Conservation (phyloP, 2,113 vertebrate species). For the Drymodes brunneopygia region DNA sequence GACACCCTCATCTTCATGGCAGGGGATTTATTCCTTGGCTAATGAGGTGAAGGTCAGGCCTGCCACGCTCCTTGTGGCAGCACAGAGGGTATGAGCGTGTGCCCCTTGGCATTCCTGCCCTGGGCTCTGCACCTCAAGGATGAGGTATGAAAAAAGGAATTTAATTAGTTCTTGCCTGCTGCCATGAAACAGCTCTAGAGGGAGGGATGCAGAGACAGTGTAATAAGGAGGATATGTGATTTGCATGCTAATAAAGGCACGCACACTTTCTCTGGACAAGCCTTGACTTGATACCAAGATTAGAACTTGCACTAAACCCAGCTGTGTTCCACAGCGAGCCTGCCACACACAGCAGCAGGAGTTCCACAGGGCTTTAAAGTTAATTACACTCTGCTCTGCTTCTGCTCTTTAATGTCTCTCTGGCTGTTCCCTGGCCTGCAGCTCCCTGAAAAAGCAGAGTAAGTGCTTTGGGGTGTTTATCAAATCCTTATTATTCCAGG, state of each 20-base stretch:
- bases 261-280: slow-evolving; percentile 16
- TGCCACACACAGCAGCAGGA: background rate
- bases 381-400: background rate
- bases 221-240: slow-evolving; percentile 29
- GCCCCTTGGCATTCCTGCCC: slow-evolving; percentile 35
- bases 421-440: background rate
- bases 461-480: slow-evolving; percentile 14
- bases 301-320: background rate
- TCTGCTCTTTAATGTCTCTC: background rate
- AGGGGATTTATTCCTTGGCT: slow-evolving; percentile 35
- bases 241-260: slow-evolving; percentile 35
- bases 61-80: background rate
- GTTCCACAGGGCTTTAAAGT: background rate
- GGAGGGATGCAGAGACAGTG: slow-evolving; percentile 10
- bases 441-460: slow-evolving; percentile 1
- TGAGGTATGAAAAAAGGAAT: slow-evolving; percentile 50
- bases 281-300: slow-evolving; percentile 10
- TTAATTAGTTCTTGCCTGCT: slow-evolving; percentile 46
- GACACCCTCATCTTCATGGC: slow-evolving; percentile 3
- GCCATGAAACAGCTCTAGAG: background rate
- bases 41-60: slow-evolving; percentile 22
- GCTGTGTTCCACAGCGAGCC: background rate
- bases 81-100: background rate
- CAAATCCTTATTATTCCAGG: slow-evolving; percentile 28
- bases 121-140: background rate